Conservation (phyloP, 2,797 vertebrate genomes). For the Adrianichthys oophorus region DNA sequence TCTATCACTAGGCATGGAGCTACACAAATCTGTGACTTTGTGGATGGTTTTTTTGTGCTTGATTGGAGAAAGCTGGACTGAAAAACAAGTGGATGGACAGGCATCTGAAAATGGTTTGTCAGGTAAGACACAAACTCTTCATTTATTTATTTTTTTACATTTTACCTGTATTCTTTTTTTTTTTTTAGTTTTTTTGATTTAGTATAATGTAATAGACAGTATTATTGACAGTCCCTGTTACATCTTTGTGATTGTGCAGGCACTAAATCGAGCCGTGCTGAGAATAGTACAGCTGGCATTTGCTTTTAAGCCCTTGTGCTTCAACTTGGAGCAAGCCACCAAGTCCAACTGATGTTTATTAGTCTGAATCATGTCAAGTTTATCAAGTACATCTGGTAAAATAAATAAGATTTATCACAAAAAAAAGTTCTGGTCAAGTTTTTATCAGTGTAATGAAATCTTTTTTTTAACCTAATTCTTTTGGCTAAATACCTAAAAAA, state of each 20-base stretch:
- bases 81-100: conserved; percentile 65
- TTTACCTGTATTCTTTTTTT: not conserved
- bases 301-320: conserved; percentile 63
- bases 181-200: not conserved
- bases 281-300: conserved; percentile 78
- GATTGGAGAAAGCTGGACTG: conserved; percentile 62
- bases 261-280: conserved; percentile 74
- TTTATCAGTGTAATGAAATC: too few species aligned
- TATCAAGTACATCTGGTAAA: not conserved
- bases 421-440: too few species aligned
- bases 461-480: too few species aligned
- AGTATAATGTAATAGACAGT: conserved; percentile 7
- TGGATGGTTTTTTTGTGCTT: conserved; percentile 77
- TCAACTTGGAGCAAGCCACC: conserved; percentile 38
- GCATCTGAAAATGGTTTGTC: conserved; percentile 61
- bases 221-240: conserved; percentile 23
- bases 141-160: not conserved
- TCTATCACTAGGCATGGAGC: conserved; percentile 73
- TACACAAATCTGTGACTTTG: conserved; percentile 67
- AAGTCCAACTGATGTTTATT: conserved; percentile 38
- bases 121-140: conserved; percentile 53
- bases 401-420: too few species aligned
- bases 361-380: not conserved
- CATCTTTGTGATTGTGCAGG: conserved; percentile 57
- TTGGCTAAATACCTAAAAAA: too few species aligned